A percentile compares a stretch with the other conserved stretches of the same genome.
These are phyloP conservation scores for Phortica variegata DNA, from an alignment of 1,140 invertebrate species.

Conservation along the genomic window DNA sequence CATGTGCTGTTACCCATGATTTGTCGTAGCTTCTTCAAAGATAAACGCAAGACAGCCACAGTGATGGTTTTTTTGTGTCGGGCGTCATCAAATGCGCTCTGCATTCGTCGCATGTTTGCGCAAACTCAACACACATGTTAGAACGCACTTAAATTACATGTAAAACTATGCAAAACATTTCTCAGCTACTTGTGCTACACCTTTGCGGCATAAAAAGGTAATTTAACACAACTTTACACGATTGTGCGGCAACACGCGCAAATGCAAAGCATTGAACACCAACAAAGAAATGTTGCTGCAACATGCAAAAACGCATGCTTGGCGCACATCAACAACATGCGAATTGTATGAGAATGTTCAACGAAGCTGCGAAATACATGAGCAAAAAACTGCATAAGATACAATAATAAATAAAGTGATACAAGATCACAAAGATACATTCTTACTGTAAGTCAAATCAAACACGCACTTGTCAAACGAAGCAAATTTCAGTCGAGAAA, in stretches of 20 bases:
- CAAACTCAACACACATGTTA: neutral
- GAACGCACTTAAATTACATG: neutral
- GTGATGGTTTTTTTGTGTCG: too few species aligned
- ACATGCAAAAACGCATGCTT: conserved; percentile 45
- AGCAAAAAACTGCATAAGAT: neutral
- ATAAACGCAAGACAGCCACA: too few species aligned
- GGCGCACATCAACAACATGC: conserved; percentile 15
- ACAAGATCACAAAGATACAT: too few species aligned
- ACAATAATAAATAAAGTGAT: too few species aligned
- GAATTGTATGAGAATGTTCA: conserved; percentile 10
- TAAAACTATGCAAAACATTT: neutral
- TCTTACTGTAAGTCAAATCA: too few species aligned
- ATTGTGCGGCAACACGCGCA: too few species aligned
- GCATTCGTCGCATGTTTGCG: neutral
- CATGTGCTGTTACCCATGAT: too few species aligned
- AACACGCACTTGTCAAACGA: too few species aligned
- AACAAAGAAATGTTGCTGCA: conserved; percentile 25
- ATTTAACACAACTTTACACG: conserved; percentile 6
- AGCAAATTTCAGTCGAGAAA: too few species aligned
- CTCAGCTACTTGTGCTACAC: conserved; percentile 2
- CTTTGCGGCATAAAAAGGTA: too few species aligned
- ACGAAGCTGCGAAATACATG: neutral
- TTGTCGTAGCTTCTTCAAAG: too few species aligned
- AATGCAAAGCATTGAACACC: neutral
- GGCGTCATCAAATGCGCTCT: too few species aligned